Evolutionary conservation across 2,888 invertebrate species (phyloP).

Genomic region (Protodeltote pygarga): DNA sequence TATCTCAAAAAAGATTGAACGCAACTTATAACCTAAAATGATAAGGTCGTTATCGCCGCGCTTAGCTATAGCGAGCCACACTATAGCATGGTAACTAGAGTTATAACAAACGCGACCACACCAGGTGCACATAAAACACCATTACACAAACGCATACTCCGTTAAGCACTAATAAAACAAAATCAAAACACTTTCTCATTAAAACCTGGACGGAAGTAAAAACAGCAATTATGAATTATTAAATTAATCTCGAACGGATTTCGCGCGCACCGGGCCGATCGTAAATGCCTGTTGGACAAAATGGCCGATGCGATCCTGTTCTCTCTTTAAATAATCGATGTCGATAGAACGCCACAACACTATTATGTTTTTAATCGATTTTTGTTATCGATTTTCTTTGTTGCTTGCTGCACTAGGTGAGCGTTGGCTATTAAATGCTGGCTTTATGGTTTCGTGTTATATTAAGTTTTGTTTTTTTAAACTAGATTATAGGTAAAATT

Average conservation of each 20-base stretch:
- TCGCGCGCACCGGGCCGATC: conserved; percentile 58
- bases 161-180: conserved; percentile 55
- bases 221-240: conserved; percentile 74
- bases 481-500: too few species aligned
- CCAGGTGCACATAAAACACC: conserved; percentile 44
- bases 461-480: too few species aligned
- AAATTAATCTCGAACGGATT: conserved; percentile 67
- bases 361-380: conserved; percentile 9
- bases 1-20: too few species aligned
- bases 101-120: conserved; percentile 39
- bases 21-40: too few species aligned
- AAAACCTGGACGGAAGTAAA: conserved; percentile 65
- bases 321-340: conserved; percentile 46
- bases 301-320: conserved; percentile 41
- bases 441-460: too few species aligned
- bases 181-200: conserved; percentile 68
- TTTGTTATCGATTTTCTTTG: too few species aligned
- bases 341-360: conserved; percentile 32
- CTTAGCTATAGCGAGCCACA: too few species aligned
- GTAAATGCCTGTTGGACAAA: conserved; percentile 68
- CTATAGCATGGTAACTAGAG: not conserved
- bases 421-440: too few species aligned
- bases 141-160: conserved; percentile 46
- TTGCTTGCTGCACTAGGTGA: too few species aligned
- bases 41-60: too few species aligned